Conservation (phyloP, 2,797 vertebrate genomes). For the Vultur gryphus region DNA sequence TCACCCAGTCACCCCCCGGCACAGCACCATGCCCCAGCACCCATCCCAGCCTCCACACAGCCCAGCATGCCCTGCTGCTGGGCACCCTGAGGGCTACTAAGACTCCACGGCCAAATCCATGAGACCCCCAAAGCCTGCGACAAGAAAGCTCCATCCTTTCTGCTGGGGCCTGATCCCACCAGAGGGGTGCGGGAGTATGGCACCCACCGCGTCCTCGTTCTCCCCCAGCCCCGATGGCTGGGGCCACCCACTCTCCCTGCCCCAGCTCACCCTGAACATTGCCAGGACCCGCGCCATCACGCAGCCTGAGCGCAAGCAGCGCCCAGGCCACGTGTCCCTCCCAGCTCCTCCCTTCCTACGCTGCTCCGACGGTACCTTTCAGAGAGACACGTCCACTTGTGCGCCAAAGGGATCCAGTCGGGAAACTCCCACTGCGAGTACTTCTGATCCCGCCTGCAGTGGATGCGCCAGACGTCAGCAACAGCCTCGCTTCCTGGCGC, state of each 20-base stretch:
- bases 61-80: accelerated
- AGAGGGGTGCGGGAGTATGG: background rate
- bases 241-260: accelerated
- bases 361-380: conserved; percentile 70
- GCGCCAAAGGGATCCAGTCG: conserved; percentile 85
- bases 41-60: background rate
- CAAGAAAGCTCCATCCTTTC: background rate
- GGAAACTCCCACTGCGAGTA: conserved; percentile 88
- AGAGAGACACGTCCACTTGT: conserved; percentile 80
- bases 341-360: background rate
- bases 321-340: accelerated
- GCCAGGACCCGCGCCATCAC: background rate
- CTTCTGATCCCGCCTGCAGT: conserved; percentile 81
- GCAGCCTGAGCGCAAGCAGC: background rate
- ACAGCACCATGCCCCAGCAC: background rate
- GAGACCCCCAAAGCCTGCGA: background rate
- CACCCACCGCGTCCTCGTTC: background rate
- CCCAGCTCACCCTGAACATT: no score
- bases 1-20: background rate
- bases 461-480: accelerated
- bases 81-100: accelerated
- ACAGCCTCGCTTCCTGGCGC: accelerated
- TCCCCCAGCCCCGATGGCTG: no score
- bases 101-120: background rate
- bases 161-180: background rate